These are phyloP conservation scores for Enoplosus armatus DNA, from an alignment of 2,797 vertebrate genomes.

Conservation along the genomic window DNA sequence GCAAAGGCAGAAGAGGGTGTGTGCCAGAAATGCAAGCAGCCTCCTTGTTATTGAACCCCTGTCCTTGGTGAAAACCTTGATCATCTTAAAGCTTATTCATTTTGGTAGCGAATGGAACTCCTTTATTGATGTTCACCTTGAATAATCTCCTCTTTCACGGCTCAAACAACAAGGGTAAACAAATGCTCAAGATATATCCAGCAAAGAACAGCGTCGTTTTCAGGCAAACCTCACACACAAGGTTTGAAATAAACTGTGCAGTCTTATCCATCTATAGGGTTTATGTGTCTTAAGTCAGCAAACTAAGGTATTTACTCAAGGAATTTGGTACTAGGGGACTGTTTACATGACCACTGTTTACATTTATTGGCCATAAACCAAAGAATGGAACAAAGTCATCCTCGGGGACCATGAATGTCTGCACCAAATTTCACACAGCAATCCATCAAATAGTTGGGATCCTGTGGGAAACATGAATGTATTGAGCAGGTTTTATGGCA, in stretches of 20 bases:
- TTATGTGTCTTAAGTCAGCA: background rate
- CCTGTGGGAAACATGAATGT: background rate
- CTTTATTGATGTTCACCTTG: conserved; percentile 1
- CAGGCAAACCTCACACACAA: background rate
- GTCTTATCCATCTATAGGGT: background rate
- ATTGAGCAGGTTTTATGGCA: background rate
- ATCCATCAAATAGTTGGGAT: background rate
- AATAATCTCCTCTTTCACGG: background rate
- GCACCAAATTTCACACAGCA: background rate
- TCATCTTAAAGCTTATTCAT: conserved; percentile 5
- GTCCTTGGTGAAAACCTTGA: conserved; percentile 5
- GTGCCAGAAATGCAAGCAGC: conserved; percentile 7
- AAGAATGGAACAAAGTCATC: background rate
- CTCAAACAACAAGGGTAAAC: background rate
- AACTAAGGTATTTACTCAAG: background rate
- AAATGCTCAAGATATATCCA: background rate
- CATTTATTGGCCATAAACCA: background rate
- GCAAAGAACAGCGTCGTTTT: background rate
- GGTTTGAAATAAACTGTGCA: background rate
- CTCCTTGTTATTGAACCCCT: conserved; percentile 7
- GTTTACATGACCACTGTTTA: too few relatives aligned
- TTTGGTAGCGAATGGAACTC: conserved; percentile 4
- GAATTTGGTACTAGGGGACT: too few relatives aligned
- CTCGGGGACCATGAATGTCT: background rate
- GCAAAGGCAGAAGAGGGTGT: background rate